Evolutionary conservation across 2,113 vertebrate species (phyloP), one percentile per base, ranked within the genome.

Genomic region (Macroglossus sobrinus): DNA sequence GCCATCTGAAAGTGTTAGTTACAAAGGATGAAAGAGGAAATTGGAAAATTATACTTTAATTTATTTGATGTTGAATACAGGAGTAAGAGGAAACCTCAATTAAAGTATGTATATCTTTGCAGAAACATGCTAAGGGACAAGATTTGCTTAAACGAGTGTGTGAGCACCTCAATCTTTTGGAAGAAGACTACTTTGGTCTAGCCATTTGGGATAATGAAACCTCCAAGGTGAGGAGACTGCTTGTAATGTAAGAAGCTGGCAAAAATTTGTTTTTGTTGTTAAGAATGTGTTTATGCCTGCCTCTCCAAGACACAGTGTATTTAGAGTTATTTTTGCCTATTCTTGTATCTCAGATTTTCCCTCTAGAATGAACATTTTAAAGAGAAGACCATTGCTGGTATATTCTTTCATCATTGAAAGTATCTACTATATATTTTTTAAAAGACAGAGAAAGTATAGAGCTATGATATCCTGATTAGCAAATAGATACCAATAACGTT

Each of bases 121-220:
- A 99, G 99, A 99, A 99, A 99, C 99, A 99, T 6, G 98, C 99
- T 71, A 99, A 99, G 98, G 99, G 99, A 30, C 99, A 99, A 96
- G 99, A 99, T 69, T 98, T 99, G 45, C 99, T 99, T 96, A 99
- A 99, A 82, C 99, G 99, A 97, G 99, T 99, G 55, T 99, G 99
- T 19, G 99, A 99, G 91, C 99, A 99, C 96, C 99, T 99, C 96
- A 99, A 99, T 97, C 99, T 99, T 89, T 98, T 99, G 97, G 99
- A 99, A 98, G 99, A 99, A 96, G 99, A 99, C 98, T 99, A 99
- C 96, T 99, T 99, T 94, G 99, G 99, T 14, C 98, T 99, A 95
- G 99, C 99, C 81, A 97, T 99, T 98, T 99, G 99, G 99, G 99
- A 99, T 91, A 99, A 98, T 0, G 95, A 98, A 28, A 98, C 97